Conservation (phyloP, 2,888 invertebrate genomes). For the Drosophila mimetica region DNA sequence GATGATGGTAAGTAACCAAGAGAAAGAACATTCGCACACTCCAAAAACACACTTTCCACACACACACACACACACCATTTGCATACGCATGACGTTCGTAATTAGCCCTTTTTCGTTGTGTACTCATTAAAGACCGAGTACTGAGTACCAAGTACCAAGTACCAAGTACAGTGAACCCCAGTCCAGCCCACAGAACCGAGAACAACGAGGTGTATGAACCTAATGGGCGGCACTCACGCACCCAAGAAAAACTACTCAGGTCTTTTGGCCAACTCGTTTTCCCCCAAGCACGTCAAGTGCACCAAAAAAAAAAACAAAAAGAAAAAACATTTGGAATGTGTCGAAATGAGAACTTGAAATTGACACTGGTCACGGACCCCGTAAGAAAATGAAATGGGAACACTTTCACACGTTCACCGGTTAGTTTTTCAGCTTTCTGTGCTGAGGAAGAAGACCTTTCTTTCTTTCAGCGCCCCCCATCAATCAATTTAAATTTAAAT, state of each 20-base stretch:
- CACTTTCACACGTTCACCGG: slow-evolving; percentile 71
- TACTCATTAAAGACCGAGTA: slow-evolving; percentile 31
- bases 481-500: slow-evolving; percentile 29
- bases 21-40: slow-evolving; percentile 68
- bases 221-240: slow-evolving; percentile 33
- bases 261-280: slow-evolving; percentile 29
- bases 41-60: slow-evolving; percentile 71
- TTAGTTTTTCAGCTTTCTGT: slow-evolving; percentile 1
- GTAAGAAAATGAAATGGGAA: slow-evolving; percentile 71
- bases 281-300: slow-evolving; percentile 60
- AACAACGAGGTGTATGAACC: slow-evolving; percentile 18
- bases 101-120: slow-evolving; percentile 39
- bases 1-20: slow-evolving; percentile 8
- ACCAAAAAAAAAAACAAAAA: slow-evolving; percentile 14
- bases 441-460: slow-evolving; percentile 9
- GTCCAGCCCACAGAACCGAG: slow-evolving; percentile 1
- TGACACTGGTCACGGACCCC: slow-evolving; percentile 39
- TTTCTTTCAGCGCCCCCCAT: slow-evolving; percentile 12
- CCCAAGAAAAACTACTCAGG: neutral
- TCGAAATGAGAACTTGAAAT: slow-evolving; percentile 51
- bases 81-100: slow-evolving; percentile 48
- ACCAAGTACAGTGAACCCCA: slow-evolving; percentile 5
- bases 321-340: slow-evolving; percentile 41
- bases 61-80: slow-evolving; percentile 28
- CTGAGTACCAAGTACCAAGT: slow-evolving; percentile 1